Evolutionary conservation across 2,888 invertebrate genomes (phyloP), one percentile per base, ranked within the genome.

Genomic region (Epiblema foenella): DNA sequence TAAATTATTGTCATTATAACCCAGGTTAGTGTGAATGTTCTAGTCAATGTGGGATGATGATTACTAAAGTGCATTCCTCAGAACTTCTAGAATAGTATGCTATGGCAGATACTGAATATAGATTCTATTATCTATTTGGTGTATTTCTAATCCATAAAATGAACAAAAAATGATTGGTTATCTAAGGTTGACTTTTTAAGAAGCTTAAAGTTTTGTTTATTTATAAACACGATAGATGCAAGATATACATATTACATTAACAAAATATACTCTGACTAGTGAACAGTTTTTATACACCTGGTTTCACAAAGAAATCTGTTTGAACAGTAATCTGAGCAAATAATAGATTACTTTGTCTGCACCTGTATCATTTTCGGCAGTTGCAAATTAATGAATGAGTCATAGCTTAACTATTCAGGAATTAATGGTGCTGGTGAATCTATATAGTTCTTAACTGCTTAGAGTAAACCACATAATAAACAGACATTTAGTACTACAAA

Each of bases 311-410:
- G 7, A 66, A 66, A 46, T 0, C 4, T 54, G n/a, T 17, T 12
- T 37, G 20, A 20, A n/a, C 12, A 15, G 24, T 18, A 52, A 52
- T 17, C 62, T 33, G 18, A 63, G 37, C 18, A 63, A 33, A 33
- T 18, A 20, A 20, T 52, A 39, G 9, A 64, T 52, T 52, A 63
- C 33, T 54, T 52, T 54, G 37, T 39, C 52, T 54, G 20, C 64
- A 54, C 54, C 39, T n/a, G 54, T 54, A 63, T 57, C 24, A 46
- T 42, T 65, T 65, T 69, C 57, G 68, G 56, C 37, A 37, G 68
- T 69, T 49, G 56, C 46, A 63, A 69, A 69, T 63, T 63, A 69
- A 69, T 69, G 68, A 69, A 69, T 69, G 68, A 68, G 62, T 68
- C 68, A 69, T 69, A 69, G 54, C 62, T 57, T 54, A 33, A 39